Percentiles rank a stretch among this genome's conserved stretches.
Evolutionary conservation across 1,140 invertebrate species (phyloP).

Genomic region (Cecropterus lyciades): DNA sequence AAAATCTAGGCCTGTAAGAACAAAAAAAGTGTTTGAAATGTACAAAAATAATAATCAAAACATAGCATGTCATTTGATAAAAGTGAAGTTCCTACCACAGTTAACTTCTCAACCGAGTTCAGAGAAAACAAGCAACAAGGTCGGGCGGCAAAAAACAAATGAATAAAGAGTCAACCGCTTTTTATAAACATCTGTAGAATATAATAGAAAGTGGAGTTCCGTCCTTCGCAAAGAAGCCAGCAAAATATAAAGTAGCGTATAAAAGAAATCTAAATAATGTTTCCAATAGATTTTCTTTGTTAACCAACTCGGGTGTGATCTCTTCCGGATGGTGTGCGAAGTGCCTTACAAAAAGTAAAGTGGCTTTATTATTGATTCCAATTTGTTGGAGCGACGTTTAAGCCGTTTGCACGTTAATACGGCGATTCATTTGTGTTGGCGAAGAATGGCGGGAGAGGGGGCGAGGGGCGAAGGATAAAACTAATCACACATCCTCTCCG

Average conservation of each 20-base stretch:
- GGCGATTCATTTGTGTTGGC: slow-evolving; percentile 63
- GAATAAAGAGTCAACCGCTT: slow-evolving; percentile 4
- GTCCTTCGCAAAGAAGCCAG: slow-evolving; percentile 7
- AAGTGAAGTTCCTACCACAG: too few relatives aligned
- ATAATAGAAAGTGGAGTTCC: neutral
- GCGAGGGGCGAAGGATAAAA: slow-evolving; percentile 71
- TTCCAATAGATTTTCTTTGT: slow-evolving; percentile 21
- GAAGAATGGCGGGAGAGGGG: slow-evolving; percentile 51
- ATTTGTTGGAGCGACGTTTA: slow-evolving; percentile 50
- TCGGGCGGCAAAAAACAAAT: slow-evolving; percentile 6
- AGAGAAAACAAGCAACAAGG: neutral
- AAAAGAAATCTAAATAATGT: slow-evolving; percentile 13
- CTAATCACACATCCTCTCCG: slow-evolving; percentile 79
- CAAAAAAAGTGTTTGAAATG: too few relatives aligned
- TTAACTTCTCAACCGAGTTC: neutral
- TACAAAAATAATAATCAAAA: too few relatives aligned
- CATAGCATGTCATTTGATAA: too few relatives aligned
- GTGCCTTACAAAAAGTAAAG: slow-evolving; percentile 27
- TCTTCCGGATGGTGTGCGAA: slow-evolving; percentile 3
- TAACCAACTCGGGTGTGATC: neutral
- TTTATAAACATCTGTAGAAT: slow-evolving; percentile 11
- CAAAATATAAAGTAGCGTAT: slow-evolving; percentile 1
- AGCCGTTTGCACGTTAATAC: slow-evolving; percentile 51
- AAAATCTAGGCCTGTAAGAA: too few relatives aligned
- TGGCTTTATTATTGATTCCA: slow-evolving; percentile 50